A percentile compares a stretch with the other conserved stretches of the same genome.
Evolutionary conservation across 2,888 invertebrate species (phyloP).

Genomic region (Periphyllus acericola): DNA sequence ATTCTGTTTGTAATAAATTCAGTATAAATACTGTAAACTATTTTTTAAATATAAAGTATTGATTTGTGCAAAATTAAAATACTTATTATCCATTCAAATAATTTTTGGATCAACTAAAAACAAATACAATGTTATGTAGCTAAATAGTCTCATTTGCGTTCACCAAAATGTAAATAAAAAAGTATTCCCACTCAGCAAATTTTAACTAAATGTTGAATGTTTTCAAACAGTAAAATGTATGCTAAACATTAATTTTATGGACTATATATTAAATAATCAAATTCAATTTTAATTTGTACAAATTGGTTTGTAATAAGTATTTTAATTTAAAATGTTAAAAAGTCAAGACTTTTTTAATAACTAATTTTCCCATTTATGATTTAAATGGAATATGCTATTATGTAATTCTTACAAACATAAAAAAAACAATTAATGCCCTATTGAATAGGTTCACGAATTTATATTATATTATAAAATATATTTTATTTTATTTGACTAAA

Average conservation of each 20-base stretch:
- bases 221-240: neutral
- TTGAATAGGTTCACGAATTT: constrained; percentile 31
- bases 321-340: constrained; percentile 19
- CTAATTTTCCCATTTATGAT: neutral
- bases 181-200: neutral
- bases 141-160: neutral
- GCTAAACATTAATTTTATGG: neutral
- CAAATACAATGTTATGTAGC: neutral
- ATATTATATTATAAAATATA: constrained; percentile 37
- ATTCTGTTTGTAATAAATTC: neutral
- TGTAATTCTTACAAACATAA: constrained; percentile 29
- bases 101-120: neutral
- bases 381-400: constrained; percentile 11
- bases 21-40: neutral
- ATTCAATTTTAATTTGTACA: constrained; percentile 17
- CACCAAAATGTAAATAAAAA: neutral
- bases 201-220: neutral
- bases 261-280: constrained; percentile 16
- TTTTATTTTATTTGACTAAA: constrained; percentile 47
- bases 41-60: neutral
- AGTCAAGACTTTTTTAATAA: constrained; percentile 18
- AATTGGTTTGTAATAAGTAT: constrained; percentile 34
- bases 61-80: neutral
- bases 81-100: neutral
- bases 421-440: neutral